Evolutionary conservation across 2,797 vertebrate genomes (phyloP), one percentile per base, ranked within the genome.

Genomic region (Trematomus bernacchii): DNA sequence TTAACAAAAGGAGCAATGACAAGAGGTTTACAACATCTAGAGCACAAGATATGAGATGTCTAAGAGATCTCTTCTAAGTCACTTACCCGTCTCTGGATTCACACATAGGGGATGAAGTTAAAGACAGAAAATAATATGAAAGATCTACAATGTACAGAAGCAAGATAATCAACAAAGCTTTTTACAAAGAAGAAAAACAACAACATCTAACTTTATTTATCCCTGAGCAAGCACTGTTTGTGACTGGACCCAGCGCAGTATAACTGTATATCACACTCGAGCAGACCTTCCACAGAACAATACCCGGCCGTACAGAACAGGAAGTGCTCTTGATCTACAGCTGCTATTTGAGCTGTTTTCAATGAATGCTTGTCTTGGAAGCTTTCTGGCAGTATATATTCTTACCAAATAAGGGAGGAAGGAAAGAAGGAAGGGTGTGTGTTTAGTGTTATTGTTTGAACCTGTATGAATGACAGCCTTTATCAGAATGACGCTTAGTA

Each of bases 31-130:
- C 54, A 30, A 69, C 10, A 75, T 66, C 62, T 55, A 78, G 9
- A 73, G 48, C 68, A 82, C 10, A 50, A 60, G 23, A 52, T 10
- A 64, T 50, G 59, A 53, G 33, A 66, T 15, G 23, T 48, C 73
- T 73, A 76, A 16, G 11, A 44, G 19, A 54, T 42, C 14, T 37
- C 62, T 53, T 63, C 44, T 55, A 33, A 3, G 1, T 21, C 23
- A 91, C 93, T 91, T 85, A 94, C 93, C 91, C n/a, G 66, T 19
- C 68, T 90, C 93, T 93, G 77, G 54, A 79, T 76, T 85, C 80
- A 69, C 58, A 87, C 77, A 82, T 78, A 50, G 55, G 77, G 59
- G 62, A 59, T 50, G 67, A 84, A 59, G 78, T 84, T 66, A 83
- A 89, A 77, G 82, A 87, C 43, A 85, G 68, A 91, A 87, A 88